Evolutionary conservation across 2,888 invertebrate species (phyloP), one percentile per base, ranked within the genome.

Genomic region (Oscheius myriophilus): DNA sequence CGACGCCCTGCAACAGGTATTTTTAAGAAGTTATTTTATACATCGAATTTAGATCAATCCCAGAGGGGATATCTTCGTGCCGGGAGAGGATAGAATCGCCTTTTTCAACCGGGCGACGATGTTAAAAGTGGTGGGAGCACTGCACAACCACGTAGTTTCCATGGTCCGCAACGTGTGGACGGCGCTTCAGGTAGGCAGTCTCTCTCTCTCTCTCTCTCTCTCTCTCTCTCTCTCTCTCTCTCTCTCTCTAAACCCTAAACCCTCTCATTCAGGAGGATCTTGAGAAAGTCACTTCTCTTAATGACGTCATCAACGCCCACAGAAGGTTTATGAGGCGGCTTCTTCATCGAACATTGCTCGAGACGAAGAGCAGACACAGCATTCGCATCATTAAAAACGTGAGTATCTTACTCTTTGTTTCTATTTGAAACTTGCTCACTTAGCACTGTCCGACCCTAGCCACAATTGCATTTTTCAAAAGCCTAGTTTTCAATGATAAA

Each of bases 81-180:
- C 26, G 49, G 61, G 61, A n/a, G 61, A 61, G n/a, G 61, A 46
- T 26, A 25, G 61, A 33, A 49, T 61, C 14, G 61, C 61, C 18
- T 45, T 61, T 12, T 61, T 61, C 33, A 46, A 49, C 16, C 21
- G 61, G 12, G 46, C 46, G 16, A 61, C 46, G 39, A 61, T 61
- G 61, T 3, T 61, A 7, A 16, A 25, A 11, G 49, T 61, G 12
- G 49, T 61, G 26, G 49, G 61, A 49, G n/a, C 33, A 6, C n/a
- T 61, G 26, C 46, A 49, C n/a, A 61, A 25, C 21, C 61, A 61
- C 49, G 61, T 61, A 1, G 61, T 49, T 3, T 33, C 33, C 1
- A 61, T 49, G 49, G 49, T 46, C 2, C 14, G 61, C 1, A 49
- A 46, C 25, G 49, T 61, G 9, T 26, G 49, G 49, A 12, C 26